Evolutionary conservation across 2,797 vertebrate species (phyloP).

Genomic region (Ambastaia sidthimunki): DNA sequence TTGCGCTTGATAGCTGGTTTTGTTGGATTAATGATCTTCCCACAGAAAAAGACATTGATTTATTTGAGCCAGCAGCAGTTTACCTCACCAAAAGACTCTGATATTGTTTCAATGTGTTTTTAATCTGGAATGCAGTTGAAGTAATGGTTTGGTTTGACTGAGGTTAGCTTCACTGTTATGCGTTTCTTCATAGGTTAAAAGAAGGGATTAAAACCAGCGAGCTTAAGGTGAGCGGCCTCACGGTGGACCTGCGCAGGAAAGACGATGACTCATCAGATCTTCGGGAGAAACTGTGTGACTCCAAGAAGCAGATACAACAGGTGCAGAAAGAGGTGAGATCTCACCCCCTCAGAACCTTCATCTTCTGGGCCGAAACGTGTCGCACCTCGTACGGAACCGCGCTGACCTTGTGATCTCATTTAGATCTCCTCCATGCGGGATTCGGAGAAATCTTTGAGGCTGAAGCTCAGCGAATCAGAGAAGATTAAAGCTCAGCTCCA

Average conservation of each 20-base stretch:
- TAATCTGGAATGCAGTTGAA: neutral
- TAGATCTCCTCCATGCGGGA: constrained; percentile 78
- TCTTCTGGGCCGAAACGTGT: neutral
- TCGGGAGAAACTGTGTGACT: constrained; percentile 88
- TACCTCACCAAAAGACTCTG: neutral
- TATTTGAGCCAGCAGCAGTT: neutral
- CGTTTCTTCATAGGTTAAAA: constrained; percentile 75
- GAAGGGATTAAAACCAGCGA: constrained; percentile 74
- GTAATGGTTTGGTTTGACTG: neutral
- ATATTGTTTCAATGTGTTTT: neutral
- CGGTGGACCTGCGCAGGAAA: constrained; percentile 80
- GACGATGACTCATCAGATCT: constrained; percentile 85
- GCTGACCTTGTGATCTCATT: neutral
- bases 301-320: constrained; percentile 93
- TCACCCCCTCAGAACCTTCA: neutral
- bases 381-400: neutral
- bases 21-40: constrained; percentile 18
- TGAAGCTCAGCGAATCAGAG: constrained; percentile 72
- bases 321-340: constrained; percentile 87
- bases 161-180: neutral
- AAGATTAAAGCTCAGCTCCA: constrained; percentile 75
- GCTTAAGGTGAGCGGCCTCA: constrained; percentile 68
- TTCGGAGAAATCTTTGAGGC: constrained; percentile 66
- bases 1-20: constrained; percentile 12
- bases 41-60: constrained; percentile 17